Conservation (phyloP, 2,888 invertebrate genomes). For the Ganaspis brasiliensis region DNA sequence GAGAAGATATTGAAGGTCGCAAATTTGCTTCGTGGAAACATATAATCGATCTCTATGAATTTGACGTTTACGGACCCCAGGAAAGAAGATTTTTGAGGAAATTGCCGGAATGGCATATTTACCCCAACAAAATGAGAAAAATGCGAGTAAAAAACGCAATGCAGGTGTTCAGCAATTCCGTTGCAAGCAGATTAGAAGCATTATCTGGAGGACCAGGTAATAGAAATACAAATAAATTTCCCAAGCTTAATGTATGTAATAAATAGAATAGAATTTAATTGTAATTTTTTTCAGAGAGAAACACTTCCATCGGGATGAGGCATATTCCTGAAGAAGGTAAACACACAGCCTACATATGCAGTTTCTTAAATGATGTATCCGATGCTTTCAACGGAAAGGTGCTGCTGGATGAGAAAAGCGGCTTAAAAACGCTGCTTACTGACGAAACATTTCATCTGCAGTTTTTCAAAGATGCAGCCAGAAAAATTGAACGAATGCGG, state of each 20-base stretch:
- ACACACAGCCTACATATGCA: neutral
- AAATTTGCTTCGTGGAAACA: slow-evolving; percentile 16
- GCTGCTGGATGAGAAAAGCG: neutral
- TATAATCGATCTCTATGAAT: slow-evolving; percentile 12
- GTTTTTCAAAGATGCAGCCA: neutral
- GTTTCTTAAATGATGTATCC: neutral
- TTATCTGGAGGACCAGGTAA: neutral
- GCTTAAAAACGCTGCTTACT: neutral
- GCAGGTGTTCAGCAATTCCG: neutral
- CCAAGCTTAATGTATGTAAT: too few species aligned
- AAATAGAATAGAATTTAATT: neutral
- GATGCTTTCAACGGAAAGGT: neutral
- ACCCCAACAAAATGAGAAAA: slow-evolving; percentile 34
- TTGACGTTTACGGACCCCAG: slow-evolving; percentile 19
- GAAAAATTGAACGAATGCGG: neutral
- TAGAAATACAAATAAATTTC: too few species aligned
- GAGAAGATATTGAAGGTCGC: slow-evolving; percentile 7
- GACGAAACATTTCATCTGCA: neutral
- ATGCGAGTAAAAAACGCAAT: slow-evolving; percentile 50
- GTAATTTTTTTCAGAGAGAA: neutral
- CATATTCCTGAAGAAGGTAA: neutral
- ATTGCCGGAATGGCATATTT: slow-evolving; percentile 47
- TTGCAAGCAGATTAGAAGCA: neutral
- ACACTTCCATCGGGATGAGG: neutral
- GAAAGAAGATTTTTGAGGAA: slow-evolving; percentile 42